These are phyloP conservation scores for Drosophila repleta DNA, from an alignment of 1,140 invertebrate genomes.

Conservation along the genomic window DNA sequence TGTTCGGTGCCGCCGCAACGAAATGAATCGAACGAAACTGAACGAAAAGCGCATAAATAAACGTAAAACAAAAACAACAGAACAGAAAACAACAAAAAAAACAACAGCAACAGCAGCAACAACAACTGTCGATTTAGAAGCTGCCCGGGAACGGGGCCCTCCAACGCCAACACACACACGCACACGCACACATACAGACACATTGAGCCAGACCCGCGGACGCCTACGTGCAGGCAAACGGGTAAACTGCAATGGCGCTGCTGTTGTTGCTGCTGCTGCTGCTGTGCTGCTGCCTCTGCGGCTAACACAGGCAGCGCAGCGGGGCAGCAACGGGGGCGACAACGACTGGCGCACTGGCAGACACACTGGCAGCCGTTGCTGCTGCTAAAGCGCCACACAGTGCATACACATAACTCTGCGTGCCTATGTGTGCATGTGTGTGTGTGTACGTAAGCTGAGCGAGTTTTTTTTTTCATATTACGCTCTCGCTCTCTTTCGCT, in stretches of 20 bases:
- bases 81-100: slow-evolving; percentile 14
- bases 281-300: slow-evolving; percentile 44
- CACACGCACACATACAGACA: slow-evolving; percentile 9
- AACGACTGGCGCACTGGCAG: slow-evolving; percentile 73
- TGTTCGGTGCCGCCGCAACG: slow-evolving; percentile 57
- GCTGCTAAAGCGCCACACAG: slow-evolving; percentile 75
- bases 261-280: slow-evolving; percentile 19
- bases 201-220: slow-evolving; percentile 61
- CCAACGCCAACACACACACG: slow-evolving; percentile 39
- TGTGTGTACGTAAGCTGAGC: slow-evolving; percentile 11
- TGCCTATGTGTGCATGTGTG: background rate
- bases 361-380: slow-evolving; percentile 69
- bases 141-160: slow-evolving; percentile 44
- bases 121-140: slow-evolving; percentile 17
- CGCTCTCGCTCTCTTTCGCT: slow-evolving; percentile 43
- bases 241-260: slow-evolving; percentile 62
- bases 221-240: slow-evolving; percentile 67
- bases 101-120: slow-evolving; percentile 10
- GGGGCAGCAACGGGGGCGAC: slow-evolving; percentile 19
- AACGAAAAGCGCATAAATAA: slow-evolving; percentile 76
- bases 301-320: slow-evolving; percentile 40
- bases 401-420: slow-evolving; percentile 27
- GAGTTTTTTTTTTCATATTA: slow-evolving; percentile 38
- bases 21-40: slow-evolving; percentile 74
- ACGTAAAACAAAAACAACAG: slow-evolving; percentile 59